phyloP scores from a whole-genome alignment of 1,140 invertebrate species.

The Trachymyrmex cornetzi region DNA sequence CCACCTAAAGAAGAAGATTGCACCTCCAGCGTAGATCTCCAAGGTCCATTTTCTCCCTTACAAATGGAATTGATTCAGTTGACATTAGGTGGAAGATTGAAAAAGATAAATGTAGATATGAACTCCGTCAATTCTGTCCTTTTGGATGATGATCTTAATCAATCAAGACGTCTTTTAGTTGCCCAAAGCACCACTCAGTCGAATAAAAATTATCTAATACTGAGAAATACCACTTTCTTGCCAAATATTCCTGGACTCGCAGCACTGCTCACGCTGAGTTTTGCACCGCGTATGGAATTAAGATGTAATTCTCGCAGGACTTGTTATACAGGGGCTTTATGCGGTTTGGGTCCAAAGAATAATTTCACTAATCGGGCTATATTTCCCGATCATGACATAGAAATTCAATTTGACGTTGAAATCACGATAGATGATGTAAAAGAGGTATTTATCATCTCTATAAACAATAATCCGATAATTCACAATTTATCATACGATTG shows the following conservation, averaged over 20 bases:
- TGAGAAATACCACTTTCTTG: slow-evolving; percentile 94
- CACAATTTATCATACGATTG: neutral
- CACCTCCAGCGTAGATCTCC: slow-evolving; percentile 85
- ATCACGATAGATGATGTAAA: slow-evolving; percentile 90
- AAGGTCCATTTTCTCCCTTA: slow-evolving; percentile 91
- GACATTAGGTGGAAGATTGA: slow-evolving; percentile 87
- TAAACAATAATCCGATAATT: slow-evolving; percentile 24
- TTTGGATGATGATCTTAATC: slow-evolving; percentile 92
- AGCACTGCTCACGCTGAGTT: slow-evolving; percentile 92
- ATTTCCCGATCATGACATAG: slow-evolving; percentile 94
- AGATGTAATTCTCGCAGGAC: slow-evolving; percentile 87
- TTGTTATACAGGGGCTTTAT: slow-evolving; percentile 91
- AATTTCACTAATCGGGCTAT: slow-evolving; percentile 86
- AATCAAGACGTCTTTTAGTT: slow-evolving; percentile 90
- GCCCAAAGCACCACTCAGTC: slow-evolving; percentile 89
- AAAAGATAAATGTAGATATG: slow-evolving; percentile 89
- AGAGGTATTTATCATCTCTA: slow-evolving; percentile 83
- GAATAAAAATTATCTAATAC: slow-evolving; percentile 84
- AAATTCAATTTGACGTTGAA: slow-evolving; percentile 91
- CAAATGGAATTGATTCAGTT: slow-evolving; percentile 91
- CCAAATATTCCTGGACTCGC: slow-evolving; percentile 94
- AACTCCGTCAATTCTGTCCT: slow-evolving; percentile 95
- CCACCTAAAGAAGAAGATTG: slow-evolving; percentile 83
- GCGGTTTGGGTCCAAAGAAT: slow-evolving; percentile 91
- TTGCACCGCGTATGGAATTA: slow-evolving; percentile 93